Conservation (phyloP, 2,113 vertebrate genomes). For the Heterotilapia buettikoferi region DNA sequence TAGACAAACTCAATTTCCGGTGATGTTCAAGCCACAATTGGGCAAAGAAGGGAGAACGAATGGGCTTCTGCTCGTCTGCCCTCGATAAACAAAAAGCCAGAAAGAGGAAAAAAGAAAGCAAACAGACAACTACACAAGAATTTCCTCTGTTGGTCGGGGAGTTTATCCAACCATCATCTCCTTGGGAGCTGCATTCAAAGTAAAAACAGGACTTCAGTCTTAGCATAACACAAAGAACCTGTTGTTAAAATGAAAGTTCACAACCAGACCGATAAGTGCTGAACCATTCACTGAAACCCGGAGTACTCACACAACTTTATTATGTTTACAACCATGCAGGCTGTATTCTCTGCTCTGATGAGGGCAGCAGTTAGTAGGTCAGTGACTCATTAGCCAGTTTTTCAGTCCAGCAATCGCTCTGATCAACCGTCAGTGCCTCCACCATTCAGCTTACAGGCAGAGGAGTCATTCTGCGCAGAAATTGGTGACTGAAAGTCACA, state of each 20-base stretch:
- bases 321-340: not conserved
- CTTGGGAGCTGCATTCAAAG: not conserved
- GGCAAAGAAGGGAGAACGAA: not conserved
- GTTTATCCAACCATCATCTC: slow-evolving; percentile 10
- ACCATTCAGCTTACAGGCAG: not conserved
- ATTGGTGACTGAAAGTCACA: not conserved
- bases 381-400: slow-evolving; percentile 42
- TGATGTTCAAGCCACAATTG: not conserved
- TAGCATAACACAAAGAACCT: not conserved
- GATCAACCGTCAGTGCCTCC: not conserved
- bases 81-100: slow-evolving; percentile 34
- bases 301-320: not conserved
- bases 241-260: not conserved
- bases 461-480: not conserved
- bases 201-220: not conserved
- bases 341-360: not conserved
- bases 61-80: slow-evolving; percentile 15
- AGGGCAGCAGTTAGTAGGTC: slow-evolving; percentile 38
- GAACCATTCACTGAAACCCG: not conserved
- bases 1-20: slow-evolving; percentile 23
- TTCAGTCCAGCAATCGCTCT: slow-evolving; percentile 5
- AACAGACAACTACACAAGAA: slow-evolving; percentile 42
- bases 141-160: slow-evolving; percentile 16
- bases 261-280: not conserved
- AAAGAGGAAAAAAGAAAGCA: slow-evolving; percentile 35